Evolutionary conservation across 2,113 vertebrate genomes (phyloP).

Genomic region (Perca schrenkii): DNA sequence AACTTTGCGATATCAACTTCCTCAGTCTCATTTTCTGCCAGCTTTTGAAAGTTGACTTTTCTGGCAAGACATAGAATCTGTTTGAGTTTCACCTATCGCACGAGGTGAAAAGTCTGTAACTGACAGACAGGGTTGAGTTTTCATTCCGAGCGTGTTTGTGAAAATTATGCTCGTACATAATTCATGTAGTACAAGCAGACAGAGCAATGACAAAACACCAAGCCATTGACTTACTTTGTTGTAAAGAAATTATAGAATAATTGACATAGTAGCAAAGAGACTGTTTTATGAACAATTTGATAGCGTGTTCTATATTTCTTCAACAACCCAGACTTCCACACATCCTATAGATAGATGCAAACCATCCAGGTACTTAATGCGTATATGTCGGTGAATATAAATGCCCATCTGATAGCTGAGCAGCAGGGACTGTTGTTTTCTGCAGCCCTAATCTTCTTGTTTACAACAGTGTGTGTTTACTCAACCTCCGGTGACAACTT

Average conservation of each 20-base stretch:
- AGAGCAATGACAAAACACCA: slow-evolving; percentile 39
- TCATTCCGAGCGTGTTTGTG: slow-evolving; percentile 35
- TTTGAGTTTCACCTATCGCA: slow-evolving; percentile 54
- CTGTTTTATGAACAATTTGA: slow-evolving; percentile 25
- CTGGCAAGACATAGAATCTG: slow-evolving; percentile 49
- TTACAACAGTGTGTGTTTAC: slow-evolving; percentile 57
- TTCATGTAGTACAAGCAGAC: slow-evolving; percentile 31
- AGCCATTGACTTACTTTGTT: slow-evolving; percentile 39
- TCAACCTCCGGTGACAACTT: slow-evolving; percentile 39
- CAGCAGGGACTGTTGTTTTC: slow-evolving; percentile 1
- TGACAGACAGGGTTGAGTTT: slow-evolving; percentile 54
- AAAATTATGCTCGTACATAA: slow-evolving; percentile 56
- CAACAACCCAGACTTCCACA: neutral
- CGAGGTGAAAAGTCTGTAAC: slow-evolving; percentile 46
- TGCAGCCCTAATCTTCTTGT: slow-evolving; percentile 49
- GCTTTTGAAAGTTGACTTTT: slow-evolving; percentile 60
- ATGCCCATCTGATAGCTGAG: slow-evolving; percentile 32
- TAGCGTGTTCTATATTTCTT: neutral
- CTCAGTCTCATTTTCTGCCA: slow-evolving; percentile 50
- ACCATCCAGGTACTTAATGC: slow-evolving; percentile 5
- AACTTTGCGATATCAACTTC: slow-evolving; percentile 45
- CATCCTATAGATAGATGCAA: neutral
- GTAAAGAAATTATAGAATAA: slow-evolving; percentile 37
- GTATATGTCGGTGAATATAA: slow-evolving; percentile 3
- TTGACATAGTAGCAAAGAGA: slow-evolving; percentile 26